Conservation (phyloP, 2,113 vertebrate genomes). For the Erythrocercus mccallii region DNA sequence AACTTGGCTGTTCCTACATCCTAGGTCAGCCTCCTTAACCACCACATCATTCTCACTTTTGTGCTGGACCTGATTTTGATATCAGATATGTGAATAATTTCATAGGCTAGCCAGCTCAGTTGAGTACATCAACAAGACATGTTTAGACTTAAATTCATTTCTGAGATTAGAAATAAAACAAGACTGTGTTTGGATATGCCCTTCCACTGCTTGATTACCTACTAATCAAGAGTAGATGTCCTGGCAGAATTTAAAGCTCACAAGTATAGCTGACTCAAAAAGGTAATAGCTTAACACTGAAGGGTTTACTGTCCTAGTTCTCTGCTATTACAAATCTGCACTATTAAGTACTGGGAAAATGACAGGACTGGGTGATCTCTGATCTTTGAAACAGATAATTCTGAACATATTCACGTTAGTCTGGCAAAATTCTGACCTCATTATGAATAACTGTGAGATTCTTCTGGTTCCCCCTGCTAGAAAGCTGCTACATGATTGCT, state of each 20-base stretch:
- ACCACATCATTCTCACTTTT: not conserved
- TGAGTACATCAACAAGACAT: not conserved
- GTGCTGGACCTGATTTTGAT: not conserved
- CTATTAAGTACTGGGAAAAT: not conserved
- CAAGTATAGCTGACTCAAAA: not conserved
- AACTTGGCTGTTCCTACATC: not conserved
- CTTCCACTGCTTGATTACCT: not conserved
- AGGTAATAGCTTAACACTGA: not conserved
- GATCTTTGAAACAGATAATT: not conserved
- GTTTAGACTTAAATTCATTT: not conserved
- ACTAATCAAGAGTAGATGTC: not conserved
- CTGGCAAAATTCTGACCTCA: not conserved
- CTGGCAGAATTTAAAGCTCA: not conserved
- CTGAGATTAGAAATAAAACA: not conserved
- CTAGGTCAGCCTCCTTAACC: not conserved
- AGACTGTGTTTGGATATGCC: not conserved
- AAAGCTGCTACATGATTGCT: not conserved
- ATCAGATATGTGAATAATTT: not conserved
- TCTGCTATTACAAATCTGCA: not conserved
- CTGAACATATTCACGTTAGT: not conserved
- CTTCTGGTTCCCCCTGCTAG: not conserved
- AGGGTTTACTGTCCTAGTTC: not conserved
- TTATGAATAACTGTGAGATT: not conserved
- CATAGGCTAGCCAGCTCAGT: not conserved
- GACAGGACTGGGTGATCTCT: not conserved